phyloP scores from a whole-genome alignment of 2,113 vertebrate genomes.

The Furnarius figulus region DNA sequence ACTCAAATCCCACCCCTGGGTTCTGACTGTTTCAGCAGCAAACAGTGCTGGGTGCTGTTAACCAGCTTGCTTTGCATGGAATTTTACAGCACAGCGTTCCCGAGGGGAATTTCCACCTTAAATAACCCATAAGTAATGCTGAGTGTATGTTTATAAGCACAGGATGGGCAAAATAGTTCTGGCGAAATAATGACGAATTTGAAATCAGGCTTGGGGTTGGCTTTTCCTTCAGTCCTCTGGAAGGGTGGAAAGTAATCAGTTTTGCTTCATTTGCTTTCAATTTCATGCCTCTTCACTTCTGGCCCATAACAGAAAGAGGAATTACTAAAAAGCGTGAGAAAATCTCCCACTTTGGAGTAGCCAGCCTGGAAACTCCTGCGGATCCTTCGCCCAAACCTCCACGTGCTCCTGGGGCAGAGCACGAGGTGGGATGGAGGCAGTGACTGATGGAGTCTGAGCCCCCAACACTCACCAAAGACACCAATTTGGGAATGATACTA shows the following conservation, averaged over 20 bases:
- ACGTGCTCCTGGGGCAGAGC: fast-evolving
- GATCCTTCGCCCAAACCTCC: neutral
- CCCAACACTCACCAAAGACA: neutral
- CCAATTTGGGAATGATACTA: neutral
- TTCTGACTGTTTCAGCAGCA: neutral
- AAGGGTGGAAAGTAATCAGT: neutral
- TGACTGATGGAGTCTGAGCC: no score
- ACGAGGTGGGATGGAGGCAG: neutral
- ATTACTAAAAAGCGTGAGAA: neutral
- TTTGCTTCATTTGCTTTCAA: constrained; percentile 13
- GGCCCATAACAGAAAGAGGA: neutral
- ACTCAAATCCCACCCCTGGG: neutral
- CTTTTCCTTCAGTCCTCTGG: neutral
- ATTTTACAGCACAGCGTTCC: neutral
- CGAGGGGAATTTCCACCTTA: neutral
- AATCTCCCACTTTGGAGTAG: neutral
- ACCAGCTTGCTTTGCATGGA: neutral
- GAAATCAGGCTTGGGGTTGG: neutral
- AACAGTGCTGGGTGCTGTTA: neutral
- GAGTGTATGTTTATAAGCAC: neutral
- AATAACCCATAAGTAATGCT: neutral
- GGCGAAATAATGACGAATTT: neutral
- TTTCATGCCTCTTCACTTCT: neutral
- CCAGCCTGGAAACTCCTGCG: neutral
- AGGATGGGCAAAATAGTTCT: neutral